Conservation (phyloP, 92 coral and sea anemone species). For the Umimayanthus chanpuru region DNA sequence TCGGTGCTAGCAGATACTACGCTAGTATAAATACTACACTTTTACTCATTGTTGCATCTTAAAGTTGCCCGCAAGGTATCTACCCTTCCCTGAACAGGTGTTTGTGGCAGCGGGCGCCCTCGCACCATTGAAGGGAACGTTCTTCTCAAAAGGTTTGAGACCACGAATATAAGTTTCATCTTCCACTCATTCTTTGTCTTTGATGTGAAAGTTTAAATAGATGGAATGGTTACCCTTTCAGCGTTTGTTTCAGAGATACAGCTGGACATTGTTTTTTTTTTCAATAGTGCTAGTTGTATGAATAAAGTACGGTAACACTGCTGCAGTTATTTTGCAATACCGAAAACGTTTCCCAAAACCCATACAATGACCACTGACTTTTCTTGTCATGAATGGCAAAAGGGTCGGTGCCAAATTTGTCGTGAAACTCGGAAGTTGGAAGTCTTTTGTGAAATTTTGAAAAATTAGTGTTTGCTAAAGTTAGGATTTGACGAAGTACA, state of each 20-base stretch:
- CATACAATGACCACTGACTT: not conserved
- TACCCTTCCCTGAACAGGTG: slow-evolving; percentile 57
- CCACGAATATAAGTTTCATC: not conserved
- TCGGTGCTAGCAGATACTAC: no score
- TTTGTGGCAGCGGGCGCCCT: slow-evolving; percentile 89
- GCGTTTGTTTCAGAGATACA: not conserved
- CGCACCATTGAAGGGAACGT: slow-evolving; percentile 93
- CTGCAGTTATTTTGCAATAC: not conserved
- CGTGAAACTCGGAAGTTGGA: no score
- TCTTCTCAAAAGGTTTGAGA: slow-evolving; percentile 93
- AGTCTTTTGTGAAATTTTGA: no score
- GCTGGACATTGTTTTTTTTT: not conserved
- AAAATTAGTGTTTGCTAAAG: no score
- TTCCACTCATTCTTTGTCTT: not conserved
- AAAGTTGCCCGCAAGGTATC: no score
- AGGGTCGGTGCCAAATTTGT: not conserved
- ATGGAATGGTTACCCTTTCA: not conserved
- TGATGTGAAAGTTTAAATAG: not conserved
- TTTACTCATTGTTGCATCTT: no score
- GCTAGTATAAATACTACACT: no score
- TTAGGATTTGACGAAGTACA: no score
- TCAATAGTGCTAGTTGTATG: not conserved
- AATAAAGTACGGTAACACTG: not conserved
- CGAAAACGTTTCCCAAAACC: not conserved
- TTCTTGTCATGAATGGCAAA: not conserved